These are phyloP conservation scores for Ferdinandea cuprea DNA, from an alignment of 2,888 invertebrate species.

Conservation along the genomic window DNA sequence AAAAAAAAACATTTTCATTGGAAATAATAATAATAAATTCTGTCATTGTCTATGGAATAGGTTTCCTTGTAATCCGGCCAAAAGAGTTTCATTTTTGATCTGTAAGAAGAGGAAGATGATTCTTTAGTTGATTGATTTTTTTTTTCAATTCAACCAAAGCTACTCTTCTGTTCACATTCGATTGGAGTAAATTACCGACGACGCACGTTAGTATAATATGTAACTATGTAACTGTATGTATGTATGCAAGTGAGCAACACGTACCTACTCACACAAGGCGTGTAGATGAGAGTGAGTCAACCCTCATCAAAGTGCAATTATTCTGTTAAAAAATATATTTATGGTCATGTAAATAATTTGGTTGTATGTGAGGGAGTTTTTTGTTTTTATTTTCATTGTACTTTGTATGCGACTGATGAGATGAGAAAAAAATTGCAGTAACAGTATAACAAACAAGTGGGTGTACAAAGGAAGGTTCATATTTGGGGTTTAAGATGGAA, in stretches of 20 bases:
- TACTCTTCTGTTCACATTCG: slow-evolving; percentile 67
- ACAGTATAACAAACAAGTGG: slow-evolving; percentile 40
- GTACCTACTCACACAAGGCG: slow-evolving; percentile 34
- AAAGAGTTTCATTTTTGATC: slow-evolving; percentile 71
- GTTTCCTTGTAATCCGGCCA: slow-evolving; percentile 71
- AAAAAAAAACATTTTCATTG: no score
- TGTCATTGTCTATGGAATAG: slow-evolving; percentile 65
- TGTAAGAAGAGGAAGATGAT: slow-evolving; percentile 47
- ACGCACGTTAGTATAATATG: slow-evolving; percentile 41
- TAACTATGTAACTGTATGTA: no score
- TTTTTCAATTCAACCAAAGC: slow-evolving; percentile 38
- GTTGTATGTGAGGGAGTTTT: slow-evolving; percentile 39
- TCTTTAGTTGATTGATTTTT: slow-evolving; percentile 12
- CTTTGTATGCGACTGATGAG: slow-evolving; percentile 10
- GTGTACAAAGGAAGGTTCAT: background rate
- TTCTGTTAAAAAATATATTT: slow-evolving; percentile 63
- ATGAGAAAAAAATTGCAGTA: slow-evolving; percentile 23
- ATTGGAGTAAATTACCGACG: slow-evolving; percentile 28
- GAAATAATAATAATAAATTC: slow-evolving; percentile 10
- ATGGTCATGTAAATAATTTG: slow-evolving; percentile 58
- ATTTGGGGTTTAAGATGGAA: background rate
- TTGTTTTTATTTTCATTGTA: background rate
- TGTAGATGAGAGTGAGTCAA: slow-evolving; percentile 53
- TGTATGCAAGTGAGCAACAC: no score
- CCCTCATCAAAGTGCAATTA: slow-evolving; percentile 61